A percentile compares a stretch with the other conserved stretches of the same genome.
Evolutionary conservation across 2,797 vertebrate genomes (phyloP).

Genomic region (Phrynocephalus vlangalii): DNA sequence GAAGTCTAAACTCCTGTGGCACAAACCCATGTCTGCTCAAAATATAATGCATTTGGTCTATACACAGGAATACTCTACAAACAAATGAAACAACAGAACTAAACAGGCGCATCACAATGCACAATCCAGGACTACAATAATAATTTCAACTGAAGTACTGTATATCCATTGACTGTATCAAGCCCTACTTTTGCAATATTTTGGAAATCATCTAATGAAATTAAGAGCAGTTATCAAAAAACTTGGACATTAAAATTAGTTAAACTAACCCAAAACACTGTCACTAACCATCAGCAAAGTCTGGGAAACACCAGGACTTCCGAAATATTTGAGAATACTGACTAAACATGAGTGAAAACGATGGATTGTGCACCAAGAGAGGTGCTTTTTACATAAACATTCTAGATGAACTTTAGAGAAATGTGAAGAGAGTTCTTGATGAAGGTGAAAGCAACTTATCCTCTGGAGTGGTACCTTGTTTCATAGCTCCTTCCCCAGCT

Average conservation of each 20-base stretch:
- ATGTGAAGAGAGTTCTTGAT: too few species aligned
- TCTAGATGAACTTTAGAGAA: neutral
- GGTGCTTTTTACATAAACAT: neutral
- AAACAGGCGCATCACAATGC: neutral
- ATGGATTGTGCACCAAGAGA: neutral
- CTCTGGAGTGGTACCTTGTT: conserved; percentile 82
- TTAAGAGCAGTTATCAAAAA: too few species aligned
- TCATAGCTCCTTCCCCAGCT: conserved; percentile 94
- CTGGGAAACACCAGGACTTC: neutral
- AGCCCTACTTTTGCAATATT: neutral
- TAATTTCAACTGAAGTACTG: neutral
- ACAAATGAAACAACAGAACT: neutral
- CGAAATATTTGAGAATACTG: neutral
- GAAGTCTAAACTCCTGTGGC: too few species aligned
- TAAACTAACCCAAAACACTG: neutral
- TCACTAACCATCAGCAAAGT: neutral
- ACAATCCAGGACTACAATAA: neutral
- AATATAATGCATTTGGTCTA: too few species aligned
- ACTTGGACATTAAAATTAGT: neutral
- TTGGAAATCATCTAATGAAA: neutral
- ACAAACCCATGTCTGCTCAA: too few species aligned
- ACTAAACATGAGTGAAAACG: neutral
- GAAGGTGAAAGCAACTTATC: fast-evolving
- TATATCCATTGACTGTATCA: neutral
- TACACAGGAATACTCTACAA: neutral